Conservation (phyloP, 2,888 invertebrate genomes). For the Tridacna gigas region DNA sequence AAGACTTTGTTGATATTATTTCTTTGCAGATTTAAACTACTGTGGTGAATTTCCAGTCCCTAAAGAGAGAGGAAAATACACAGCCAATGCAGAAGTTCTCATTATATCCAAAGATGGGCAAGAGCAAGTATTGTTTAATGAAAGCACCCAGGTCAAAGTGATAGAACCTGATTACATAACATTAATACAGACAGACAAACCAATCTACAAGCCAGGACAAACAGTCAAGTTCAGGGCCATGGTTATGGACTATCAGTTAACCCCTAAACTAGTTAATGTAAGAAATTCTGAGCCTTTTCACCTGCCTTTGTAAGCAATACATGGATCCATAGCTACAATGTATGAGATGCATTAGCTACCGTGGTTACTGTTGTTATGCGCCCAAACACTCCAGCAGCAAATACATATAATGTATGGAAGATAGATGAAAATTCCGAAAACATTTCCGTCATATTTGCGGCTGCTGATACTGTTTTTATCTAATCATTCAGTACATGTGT, state of each 20-base stretch:
- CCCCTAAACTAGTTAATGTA: conserved; percentile 17
- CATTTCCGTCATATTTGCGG: too few species aligned
- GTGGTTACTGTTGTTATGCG: too few species aligned
- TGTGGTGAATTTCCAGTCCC: conserved; percentile 67
- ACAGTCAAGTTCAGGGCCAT: conserved; percentile 77
- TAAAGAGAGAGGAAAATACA: conserved; percentile 46
- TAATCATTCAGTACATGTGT: too few species aligned
- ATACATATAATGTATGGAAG: too few species aligned
- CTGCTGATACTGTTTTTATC: too few species aligned
- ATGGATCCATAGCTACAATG: too few species aligned
- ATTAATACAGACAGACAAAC: conserved; percentile 80
- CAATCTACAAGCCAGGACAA: conserved; percentile 80
- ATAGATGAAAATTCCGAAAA: too few species aligned
- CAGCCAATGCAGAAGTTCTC: conserved; percentile 17
- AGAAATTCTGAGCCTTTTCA: too few species aligned
- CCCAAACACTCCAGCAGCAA: too few species aligned
- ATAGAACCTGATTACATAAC: conserved; percentile 66
- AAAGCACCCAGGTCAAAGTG: neutral
- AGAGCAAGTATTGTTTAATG: conserved; percentile 2
- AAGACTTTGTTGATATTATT: neutral
- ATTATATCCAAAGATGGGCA: neutral
- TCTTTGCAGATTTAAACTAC: conserved; percentile 61
- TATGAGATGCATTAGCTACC: too few species aligned
- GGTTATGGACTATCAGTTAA: conserved; percentile 69
- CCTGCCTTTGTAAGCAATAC: too few species aligned